These are phyloP conservation scores for Protosalanx chinensis DNA, from an alignment of 2,797 vertebrate species.

Conservation along the genomic window DNA sequence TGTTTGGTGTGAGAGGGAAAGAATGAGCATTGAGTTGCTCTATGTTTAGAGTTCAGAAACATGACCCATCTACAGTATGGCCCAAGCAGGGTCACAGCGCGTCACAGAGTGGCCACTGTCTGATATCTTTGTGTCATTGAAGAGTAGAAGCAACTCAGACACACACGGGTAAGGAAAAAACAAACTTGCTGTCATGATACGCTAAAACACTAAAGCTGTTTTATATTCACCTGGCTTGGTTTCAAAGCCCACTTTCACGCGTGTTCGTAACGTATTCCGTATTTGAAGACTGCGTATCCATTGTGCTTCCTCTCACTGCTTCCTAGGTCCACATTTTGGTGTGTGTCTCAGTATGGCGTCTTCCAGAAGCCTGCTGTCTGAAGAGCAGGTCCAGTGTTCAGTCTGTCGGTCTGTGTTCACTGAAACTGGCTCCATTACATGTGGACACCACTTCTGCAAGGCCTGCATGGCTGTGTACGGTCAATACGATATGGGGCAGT, in stretches of 20 bases:
- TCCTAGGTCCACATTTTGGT: not conserved
- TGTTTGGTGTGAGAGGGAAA: not conserved
- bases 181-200: not conserved
- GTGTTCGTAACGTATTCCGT: too few species aligned
- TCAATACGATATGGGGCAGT: not conserved
- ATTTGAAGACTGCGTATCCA: too few species aligned
- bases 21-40: not conserved
- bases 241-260: not conserved
- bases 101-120: not conserved
- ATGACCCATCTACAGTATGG: not conserved
- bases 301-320: not conserved
- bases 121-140: not conserved
- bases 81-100: not conserved
- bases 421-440: slow-evolving; percentile 2
- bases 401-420: slow-evolving; percentile 10
- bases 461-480: not conserved
- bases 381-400: not conserved
- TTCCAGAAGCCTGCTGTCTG: slow-evolving; percentile 2
- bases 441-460: slow-evolving; percentile 15
- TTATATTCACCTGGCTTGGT: not conserved
- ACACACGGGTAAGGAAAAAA: slow-evolving; percentile 12
- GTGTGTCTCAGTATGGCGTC: not conserved
- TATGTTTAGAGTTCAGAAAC: not conserved
- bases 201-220: not conserved
- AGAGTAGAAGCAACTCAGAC: slow-evolving; percentile 14